Evolutionary conservation across 1,140 invertebrate species (phyloP).

Genomic region (Halesus radiatus): DNA sequence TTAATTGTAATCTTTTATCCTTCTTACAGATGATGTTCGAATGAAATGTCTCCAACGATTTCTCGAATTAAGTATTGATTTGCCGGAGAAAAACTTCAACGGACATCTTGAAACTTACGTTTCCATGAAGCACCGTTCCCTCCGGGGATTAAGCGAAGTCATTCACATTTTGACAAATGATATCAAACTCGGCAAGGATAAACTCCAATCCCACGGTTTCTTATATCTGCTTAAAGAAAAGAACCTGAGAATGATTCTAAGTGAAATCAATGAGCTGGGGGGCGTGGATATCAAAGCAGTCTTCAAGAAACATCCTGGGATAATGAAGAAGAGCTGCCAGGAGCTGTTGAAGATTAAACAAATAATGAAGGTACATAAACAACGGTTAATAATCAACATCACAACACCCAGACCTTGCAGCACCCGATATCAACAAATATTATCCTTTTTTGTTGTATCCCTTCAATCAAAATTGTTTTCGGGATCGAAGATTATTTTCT

Average conservation of each 20-base stretch:
- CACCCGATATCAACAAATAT: no score
- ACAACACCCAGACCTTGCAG: no score
- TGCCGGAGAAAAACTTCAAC: constrained; percentile 65
- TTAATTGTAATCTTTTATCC: constrained; percentile 39
- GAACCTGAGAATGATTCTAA: constrained; percentile 69
- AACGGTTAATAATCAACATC: no score
- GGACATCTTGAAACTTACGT: constrained; percentile 69
- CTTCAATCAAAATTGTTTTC: no score
- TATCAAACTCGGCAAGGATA: constrained; percentile 66
- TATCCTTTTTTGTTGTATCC: no score
- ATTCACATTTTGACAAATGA: constrained; percentile 65
- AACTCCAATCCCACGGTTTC: constrained; percentile 70
- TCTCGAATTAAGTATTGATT: constrained; percentile 66
- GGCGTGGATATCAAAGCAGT: constrained; percentile 68
- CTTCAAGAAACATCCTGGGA: constrained; percentile 68
- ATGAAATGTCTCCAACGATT: constrained; percentile 68
- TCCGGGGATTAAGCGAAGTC: constrained; percentile 67
- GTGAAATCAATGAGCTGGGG: constrained; percentile 67
- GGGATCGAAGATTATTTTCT: neutral
- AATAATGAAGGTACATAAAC: neutral
- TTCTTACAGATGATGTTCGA: constrained; percentile 65
- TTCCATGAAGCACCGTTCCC: constrained; percentile 69
- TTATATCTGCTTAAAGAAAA: constrained; percentile 69
- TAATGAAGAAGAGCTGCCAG: constrained; percentile 63
- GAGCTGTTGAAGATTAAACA: constrained; percentile 17